Conservation (phyloP, 2,113 vertebrate species). For the Podiceps cristatus region DNA sequence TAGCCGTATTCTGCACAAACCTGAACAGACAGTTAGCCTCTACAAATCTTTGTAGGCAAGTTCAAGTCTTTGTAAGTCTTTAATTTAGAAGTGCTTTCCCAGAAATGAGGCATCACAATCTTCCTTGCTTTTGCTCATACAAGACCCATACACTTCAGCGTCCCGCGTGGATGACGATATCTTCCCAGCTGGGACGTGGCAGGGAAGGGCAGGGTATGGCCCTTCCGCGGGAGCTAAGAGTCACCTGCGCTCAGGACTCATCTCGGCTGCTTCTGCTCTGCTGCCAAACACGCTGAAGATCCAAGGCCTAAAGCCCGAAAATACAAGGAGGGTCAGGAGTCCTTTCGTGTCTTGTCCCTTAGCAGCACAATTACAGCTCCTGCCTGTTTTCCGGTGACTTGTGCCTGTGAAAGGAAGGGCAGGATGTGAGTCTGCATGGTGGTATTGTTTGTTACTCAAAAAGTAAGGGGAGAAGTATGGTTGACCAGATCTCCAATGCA, state of each 20-base stretch:
- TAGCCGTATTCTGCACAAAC: neutral
- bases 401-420: neutral
- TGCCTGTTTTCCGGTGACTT: neutral
- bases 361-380: neutral
- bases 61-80: neutral
- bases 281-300: neutral
- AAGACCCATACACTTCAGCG: neutral
- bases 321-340: neutral
- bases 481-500: neutral
- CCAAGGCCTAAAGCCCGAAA: neutral
- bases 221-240: neutral
- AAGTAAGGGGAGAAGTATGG: neutral
- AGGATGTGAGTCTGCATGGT: neutral
- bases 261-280: neutral
- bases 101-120: neutral
- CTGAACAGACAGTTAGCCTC: neutral
- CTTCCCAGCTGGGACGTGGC: neutral
- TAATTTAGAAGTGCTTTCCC: neutral
- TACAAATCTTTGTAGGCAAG: neutral
- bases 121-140: neutral
- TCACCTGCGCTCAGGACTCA: neutral
- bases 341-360: neutral
- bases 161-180: neutral
- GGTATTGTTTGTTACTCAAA: neutral
- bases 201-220: neutral